Evolutionary conservation across 2,888 invertebrate genomes (phyloP), one percentile per base, ranked within the genome.

Genomic region (Fragum sueziense): DNA sequence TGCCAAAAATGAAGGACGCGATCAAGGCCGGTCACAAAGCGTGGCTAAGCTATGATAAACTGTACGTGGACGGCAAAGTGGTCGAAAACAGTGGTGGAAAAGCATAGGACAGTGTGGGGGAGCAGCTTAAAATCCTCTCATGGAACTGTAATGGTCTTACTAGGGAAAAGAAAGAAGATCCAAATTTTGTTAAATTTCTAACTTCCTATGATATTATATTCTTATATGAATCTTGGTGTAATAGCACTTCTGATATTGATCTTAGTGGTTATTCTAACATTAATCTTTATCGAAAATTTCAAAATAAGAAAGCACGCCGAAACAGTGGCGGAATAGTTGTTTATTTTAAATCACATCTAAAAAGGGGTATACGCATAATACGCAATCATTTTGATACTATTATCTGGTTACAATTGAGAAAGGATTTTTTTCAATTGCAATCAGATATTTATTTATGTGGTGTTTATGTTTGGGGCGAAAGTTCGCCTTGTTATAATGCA

Each of bases 181-280:
- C n/a, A n/a, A n/a, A n/a, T n/a, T n/a, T n/a, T n/a, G n/a, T n/a
- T n/a, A n/a, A n/a, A n/a, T n/a, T n/a, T n/a, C n/a, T n/a, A n/a
- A n/a, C n/a, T n/a, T n/a, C 37, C 7, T 37, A 59, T 59, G 57
- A 59, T 59, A 59, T 59, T 27, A 59, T 59, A 22, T 59, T 59
- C 17, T 17, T 59, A 9, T 59, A 59, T 27, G 57, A 59, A 52
- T 14, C 52, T n/a, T 52, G 52, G 52, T 7, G 11, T 7, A 52
- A 52, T n/a, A n/a, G n/a, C 22, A 14, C 11, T 14, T 52, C 52
- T 9, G n/a, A 14, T 6, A 14, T 52, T 14, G 52, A 52, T n/a
- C 14, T 52, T 52, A 52, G 22, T 9, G 52, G 52, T 14, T 52
- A 52, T 22, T n/a, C 14, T n/a, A 7, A n/a, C 22, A n/a, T 14